These are phyloP conservation scores for Smithornis capensis DNA, from an alignment of 2,113 vertebrate species.

Conservation along the genomic window DNA sequence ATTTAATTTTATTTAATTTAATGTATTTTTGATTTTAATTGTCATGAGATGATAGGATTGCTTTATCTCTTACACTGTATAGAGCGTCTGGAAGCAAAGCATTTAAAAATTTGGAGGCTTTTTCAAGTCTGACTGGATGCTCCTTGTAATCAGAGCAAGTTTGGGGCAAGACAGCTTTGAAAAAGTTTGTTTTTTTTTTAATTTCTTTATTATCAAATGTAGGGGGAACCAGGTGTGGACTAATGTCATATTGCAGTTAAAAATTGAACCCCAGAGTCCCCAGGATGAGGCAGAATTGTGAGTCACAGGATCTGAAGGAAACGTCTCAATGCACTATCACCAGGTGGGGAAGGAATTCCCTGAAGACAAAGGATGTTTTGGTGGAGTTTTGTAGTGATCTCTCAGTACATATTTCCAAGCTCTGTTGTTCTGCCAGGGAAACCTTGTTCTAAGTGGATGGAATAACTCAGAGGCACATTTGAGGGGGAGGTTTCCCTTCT, in stretches of 20 bases:
- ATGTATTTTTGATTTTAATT: too few species aligned
- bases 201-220: neutral
- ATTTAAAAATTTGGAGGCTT: neutral
- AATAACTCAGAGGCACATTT: neutral
- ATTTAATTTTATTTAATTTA: too few species aligned
- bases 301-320: neutral
- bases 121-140: neutral
- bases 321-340: neutral
- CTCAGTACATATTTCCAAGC: neutral
- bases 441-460: neutral
- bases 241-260: neutral
- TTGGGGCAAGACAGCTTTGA: neutral
- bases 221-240: neutral
- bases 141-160: neutral
- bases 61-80: neutral
- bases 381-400: neutral
- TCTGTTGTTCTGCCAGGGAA: neutral
- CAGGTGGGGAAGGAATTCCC: neutral
- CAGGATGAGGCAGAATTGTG: neutral
- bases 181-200: neutral
- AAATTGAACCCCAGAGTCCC: neutral
- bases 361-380: neutral
- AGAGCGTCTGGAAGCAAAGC: neutral
- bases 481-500: neutral
- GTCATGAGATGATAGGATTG: neutral